Evolutionary conservation across 2,797 vertebrate species (phyloP), one percentile per base, ranked within the genome.

Genomic region (Sebastes ruberrimus): DNA sequence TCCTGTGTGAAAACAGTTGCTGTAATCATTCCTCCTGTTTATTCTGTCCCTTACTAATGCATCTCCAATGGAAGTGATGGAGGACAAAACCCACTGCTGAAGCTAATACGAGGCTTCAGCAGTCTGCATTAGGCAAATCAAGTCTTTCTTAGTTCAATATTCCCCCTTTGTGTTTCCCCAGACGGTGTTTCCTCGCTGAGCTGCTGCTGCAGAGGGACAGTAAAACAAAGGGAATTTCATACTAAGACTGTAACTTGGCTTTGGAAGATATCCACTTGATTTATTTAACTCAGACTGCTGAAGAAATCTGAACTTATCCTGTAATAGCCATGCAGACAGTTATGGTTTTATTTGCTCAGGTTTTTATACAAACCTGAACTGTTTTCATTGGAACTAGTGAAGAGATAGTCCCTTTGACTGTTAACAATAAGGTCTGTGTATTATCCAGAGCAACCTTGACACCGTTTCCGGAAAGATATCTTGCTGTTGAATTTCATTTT

Each of bases 71-170:
- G 5, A 61, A 38, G 38, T 42, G 23, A 52, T 4, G 20, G 13
- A 30, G 35, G 13, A 78, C 28, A 64, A 63, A 55, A 42, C 35
- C 5, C 25, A 57, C 22, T 25, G 35, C 78, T 33, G 10, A 38
- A 81, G 65, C 33, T 49, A 35, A 71, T 68, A 25, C 32, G 55
- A 70, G 8, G 52, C 49, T 74, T 73, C 23, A 32, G 22, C 35
- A 76, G 52, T 22, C 28, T 22, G 13, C 57, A 2, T 60, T 35
- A 16, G 56, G 66, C 35, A 62, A 84, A 73, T 70, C 52, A 32
- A 55, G 62, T 77, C 80, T 68, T 64, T 53, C 59, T 72, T 46
- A 71, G 64, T 83, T 74, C 18, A 67, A 70, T 65, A 64, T 68
- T 57, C 59, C 30, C 25, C 22, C 16, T 73, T 62, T 65, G 56